phyloP scores from a whole-genome alignment of 2,113 vertebrate species.

The Phasianus colchicus region DNA sequence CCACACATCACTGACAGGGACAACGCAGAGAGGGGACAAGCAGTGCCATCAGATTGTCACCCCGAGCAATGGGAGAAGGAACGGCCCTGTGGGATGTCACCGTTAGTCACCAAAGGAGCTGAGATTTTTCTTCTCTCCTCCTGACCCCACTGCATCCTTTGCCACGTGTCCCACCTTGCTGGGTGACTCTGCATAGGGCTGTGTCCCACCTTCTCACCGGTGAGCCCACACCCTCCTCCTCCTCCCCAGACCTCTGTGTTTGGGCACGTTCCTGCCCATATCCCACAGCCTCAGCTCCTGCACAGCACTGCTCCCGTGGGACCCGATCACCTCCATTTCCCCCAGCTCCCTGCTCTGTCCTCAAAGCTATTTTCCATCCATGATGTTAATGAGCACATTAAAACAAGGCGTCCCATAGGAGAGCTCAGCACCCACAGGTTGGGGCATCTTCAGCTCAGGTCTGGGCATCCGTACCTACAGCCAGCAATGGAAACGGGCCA shows the following conservation, averaged over 20 bases:
- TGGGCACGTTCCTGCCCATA: not conserved
- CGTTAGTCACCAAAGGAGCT: accelerated
- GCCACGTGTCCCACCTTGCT: accelerated
- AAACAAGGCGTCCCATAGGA: not conserved
- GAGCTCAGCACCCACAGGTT: not conserved
- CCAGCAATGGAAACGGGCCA: not conserved
- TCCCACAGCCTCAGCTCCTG: conserved; percentile 39
- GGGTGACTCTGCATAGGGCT: not conserved
- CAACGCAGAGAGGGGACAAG: not conserved
- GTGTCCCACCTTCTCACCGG: not conserved
- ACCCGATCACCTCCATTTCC: conserved; percentile 11
- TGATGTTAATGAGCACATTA: conserved; percentile 15
- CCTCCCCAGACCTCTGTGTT: accelerated
- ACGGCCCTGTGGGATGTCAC: not conserved
- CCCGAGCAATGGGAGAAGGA: not conserved
- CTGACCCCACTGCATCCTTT: not conserved
- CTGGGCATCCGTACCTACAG: not conserved
- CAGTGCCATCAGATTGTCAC: too few relatives aligned
- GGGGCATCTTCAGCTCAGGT: not conserved
- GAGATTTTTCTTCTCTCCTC: not conserved
- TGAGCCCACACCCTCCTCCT: not conserved
- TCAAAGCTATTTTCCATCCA: not conserved
- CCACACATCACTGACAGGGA: not conserved
- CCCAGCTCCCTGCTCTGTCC: conserved; percentile 23
- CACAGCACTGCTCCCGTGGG: conserved; percentile 5